Conservation (phyloP, 2,888 invertebrate genomes). For the Furcula furcula region DNA sequence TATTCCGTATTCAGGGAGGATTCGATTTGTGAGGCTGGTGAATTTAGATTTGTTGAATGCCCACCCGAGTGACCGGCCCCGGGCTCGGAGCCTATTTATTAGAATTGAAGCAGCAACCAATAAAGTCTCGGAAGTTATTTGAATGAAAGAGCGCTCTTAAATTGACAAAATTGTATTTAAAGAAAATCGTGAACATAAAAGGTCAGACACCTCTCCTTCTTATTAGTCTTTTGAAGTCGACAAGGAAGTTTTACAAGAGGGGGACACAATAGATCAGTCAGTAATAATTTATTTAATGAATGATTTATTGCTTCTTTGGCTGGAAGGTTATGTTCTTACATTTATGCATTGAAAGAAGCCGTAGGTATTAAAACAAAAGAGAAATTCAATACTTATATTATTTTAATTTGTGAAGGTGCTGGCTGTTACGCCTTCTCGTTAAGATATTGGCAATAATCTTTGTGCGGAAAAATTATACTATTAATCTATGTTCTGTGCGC, state of each 20-base stretch:
- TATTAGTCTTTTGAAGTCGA: background rate
- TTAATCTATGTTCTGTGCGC: no score
- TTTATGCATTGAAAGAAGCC: no score
- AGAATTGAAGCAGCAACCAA: conserved; percentile 14
- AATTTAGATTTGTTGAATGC: conserved; percentile 16
- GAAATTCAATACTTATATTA: no score
- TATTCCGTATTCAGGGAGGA: conserved; percentile 9
- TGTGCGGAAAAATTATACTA: no score
- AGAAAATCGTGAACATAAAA: conserved; percentile 10
- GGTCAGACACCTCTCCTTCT: conserved; percentile 3
- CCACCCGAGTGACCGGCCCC: conserved; percentile 5
- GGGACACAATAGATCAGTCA: conserved; percentile 12
- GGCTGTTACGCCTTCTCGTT: no score
- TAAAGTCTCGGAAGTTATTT: conserved; percentile 7
- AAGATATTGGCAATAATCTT: no score
- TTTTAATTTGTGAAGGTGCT: no score
- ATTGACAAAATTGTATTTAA: conserved; percentile 6
- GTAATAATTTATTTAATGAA: no score
- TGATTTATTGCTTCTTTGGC: no score
- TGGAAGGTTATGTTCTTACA: no score
- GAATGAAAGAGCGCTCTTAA: conserved; percentile 3
- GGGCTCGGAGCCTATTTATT: conserved; percentile 14
- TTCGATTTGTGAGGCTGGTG: conserved; percentile 12
- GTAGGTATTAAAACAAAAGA: no score
- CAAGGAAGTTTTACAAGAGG: background rate